phyloP scores from a whole-genome alignment of 2,888 invertebrate genomes.

The Drosophila merina region DNA sequence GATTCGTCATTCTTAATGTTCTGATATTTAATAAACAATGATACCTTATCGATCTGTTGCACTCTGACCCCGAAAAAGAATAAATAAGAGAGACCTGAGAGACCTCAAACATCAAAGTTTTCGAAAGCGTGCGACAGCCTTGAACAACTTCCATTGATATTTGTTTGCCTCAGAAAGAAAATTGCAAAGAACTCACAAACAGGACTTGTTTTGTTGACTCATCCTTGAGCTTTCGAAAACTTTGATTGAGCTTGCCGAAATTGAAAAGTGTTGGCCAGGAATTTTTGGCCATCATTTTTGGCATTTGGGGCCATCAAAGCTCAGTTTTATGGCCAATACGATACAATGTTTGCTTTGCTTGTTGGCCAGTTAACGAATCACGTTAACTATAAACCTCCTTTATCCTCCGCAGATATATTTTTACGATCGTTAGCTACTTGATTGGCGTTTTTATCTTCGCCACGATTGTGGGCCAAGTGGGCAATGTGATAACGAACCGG shows the following conservation, averaged over 20 bases:
- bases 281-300: too few relatives aligned
- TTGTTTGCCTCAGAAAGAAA: conserved; percentile 33
- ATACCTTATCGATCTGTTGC: conserved; percentile 38
- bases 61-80: conserved; percentile 5
- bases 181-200: conserved; percentile 21
- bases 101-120: conserved; percentile 81
- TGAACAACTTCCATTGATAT: conserved; percentile 79
- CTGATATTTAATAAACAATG: background rate
- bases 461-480: conserved; percentile 98
- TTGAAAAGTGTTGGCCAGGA: background rate
- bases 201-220: background rate
- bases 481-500: conserved; percentile 98
- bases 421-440: conserved; percentile 98
- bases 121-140: conserved; percentile 84
- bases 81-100: background rate
- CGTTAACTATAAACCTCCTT: background rate
- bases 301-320: background rate
- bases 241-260: conserved; percentile 67
- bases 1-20: conserved; percentile 42
- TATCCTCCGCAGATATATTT: conserved; percentile 90
- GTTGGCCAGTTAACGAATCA: background rate
- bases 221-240: conserved; percentile 80
- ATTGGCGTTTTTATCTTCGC: conserved; percentile 99
- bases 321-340: background rate
- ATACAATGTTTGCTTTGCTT: background rate